Evolutionary conservation across 1,140 invertebrate genomes (phyloP).

Genomic region (Adelges cooleyi): DNA sequence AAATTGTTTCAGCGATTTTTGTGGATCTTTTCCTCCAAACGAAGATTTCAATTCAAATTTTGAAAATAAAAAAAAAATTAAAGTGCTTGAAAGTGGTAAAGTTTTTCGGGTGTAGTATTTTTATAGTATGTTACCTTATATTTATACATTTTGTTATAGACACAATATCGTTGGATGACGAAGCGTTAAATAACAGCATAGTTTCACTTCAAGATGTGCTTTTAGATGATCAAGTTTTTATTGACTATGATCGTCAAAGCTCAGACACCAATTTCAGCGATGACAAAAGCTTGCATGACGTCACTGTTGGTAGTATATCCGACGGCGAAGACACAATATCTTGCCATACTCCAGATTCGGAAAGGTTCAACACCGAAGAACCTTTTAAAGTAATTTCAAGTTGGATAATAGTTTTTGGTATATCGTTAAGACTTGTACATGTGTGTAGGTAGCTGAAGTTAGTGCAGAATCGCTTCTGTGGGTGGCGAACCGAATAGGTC

Average conservation of each 20-base stretch:
- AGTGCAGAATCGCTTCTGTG: conserved; percentile 82
- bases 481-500: conserved; percentile 86
- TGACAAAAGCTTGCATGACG: conserved; percentile 3
- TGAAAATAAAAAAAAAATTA: neutral
- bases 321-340: neutral
- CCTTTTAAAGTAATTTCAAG: neutral
- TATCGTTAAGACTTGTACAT: neutral
- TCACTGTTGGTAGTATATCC: neutral
- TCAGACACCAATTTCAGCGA: conserved; percentile 20
- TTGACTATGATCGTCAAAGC: conserved; percentile 23
- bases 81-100: conserved; percentile 16
- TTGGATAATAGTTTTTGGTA: neutral
- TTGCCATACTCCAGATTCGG: conserved; percentile 4
- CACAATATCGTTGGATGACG: conserved; percentile 16
- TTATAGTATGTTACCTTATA: neutral
- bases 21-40: conserved; percentile 4
- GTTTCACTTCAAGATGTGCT: conserved; percentile 20
- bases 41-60: neutral
- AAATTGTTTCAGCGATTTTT: neutral
- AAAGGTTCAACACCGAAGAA: conserved; percentile 4
- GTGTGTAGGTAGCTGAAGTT: conserved; percentile 68
- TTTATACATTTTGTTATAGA: neutral
- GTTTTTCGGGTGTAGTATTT: neutral
- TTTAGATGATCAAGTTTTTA: conserved; percentile 21
- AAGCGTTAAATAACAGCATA: conserved; percentile 25